Conservation (phyloP, 2,888 invertebrate genomes). For the Zhuqinia jingwanae region DNA sequence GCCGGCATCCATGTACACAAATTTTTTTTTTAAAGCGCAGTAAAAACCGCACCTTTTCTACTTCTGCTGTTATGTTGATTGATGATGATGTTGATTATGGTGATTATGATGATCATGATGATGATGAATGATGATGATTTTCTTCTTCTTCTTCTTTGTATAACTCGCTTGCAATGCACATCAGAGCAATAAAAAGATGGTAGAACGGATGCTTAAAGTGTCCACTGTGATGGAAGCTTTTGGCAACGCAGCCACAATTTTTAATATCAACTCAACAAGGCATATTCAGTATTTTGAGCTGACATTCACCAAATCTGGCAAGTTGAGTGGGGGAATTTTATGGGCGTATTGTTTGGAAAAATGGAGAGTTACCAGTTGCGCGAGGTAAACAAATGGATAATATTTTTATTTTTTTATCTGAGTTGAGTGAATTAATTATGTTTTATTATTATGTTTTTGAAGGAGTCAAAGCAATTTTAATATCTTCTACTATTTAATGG, state of each 20-base stretch:
- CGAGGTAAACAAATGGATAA: constrained; percentile 3
- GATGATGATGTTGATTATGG: constrained; percentile 55
- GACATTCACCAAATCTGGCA: constrained; percentile 92
- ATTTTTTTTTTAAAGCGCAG: constrained; percentile 16
- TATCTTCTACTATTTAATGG: constrained; percentile 94
- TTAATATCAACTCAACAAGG: constrained; percentile 92
- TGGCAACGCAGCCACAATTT: constrained; percentile 91
- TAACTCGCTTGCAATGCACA: too few relatives aligned
- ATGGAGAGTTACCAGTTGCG: constrained; percentile 87
- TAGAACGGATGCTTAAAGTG: constrained; percentile 85
- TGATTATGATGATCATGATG: too few relatives aligned
- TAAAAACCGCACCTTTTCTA: neutral
- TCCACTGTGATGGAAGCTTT: constrained; percentile 88
- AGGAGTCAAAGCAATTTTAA: constrained; percentile 95
- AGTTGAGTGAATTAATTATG: too few relatives aligned
- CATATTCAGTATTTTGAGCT: constrained; percentile 90
- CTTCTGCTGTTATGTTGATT: constrained; percentile 42
- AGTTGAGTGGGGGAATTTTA: constrained; percentile 93
- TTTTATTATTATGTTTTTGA: constrained; percentile 79
- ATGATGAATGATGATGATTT: too few relatives aligned
- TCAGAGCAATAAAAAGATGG: constrained; percentile 80
- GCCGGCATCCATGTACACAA: neutral
- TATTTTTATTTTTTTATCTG: neutral
- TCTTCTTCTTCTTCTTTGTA: too few relatives aligned
- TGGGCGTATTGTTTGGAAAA: constrained; percentile 94